Evolutionary conservation across 2,888 invertebrate species (phyloP).

Genomic region (Stegana nigrithorax): DNA sequence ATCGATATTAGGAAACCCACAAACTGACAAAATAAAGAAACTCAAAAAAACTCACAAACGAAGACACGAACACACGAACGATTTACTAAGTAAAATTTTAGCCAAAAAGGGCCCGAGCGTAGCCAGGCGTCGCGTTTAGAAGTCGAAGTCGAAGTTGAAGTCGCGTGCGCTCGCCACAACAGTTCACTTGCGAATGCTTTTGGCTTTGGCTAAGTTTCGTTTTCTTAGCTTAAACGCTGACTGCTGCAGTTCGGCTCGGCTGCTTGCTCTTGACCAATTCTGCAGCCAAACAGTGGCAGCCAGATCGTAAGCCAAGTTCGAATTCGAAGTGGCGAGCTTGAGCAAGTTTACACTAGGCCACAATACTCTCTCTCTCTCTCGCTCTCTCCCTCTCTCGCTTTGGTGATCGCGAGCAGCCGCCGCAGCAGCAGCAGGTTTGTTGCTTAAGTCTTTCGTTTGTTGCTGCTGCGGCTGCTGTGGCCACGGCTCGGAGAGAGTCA

Average conservation of each 20-base stretch:
- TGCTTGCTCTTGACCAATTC: constrained; percentile 19
- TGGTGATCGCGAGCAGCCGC: constrained; percentile 17
- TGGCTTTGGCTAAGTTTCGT: constrained; percentile 3
- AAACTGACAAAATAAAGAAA: background rate
- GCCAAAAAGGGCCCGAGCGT: background rate
- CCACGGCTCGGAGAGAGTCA: too few relatives aligned
- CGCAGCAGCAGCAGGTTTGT: constrained; percentile 37
- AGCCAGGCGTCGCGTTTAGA: constrained; percentile 9
- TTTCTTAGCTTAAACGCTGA: background rate
- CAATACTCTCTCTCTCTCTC: background rate
- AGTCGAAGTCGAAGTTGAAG: constrained; percentile 2
- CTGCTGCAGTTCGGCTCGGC: background rate
- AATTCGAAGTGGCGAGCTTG: constrained; percentile 12
- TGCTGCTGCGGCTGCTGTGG: background rate
- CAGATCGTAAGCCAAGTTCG: constrained; percentile 21
- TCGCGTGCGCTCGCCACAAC: constrained; percentile 48
- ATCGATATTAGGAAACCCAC: background rate
- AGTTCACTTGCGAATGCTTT: constrained; percentile 45
- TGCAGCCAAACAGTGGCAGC: constrained; percentile 29
- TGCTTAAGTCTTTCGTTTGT: constrained; percentile 43
- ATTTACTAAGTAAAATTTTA: background rate
- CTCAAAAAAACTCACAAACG: constrained; percentile 46
- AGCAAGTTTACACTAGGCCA: background rate
- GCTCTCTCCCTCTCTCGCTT: background rate
- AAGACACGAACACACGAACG: constrained; percentile 10